Evolutionary conservation across 2,888 invertebrate species (phyloP).

Genomic region (Kuschelorhynchus macadamiae): DNA sequence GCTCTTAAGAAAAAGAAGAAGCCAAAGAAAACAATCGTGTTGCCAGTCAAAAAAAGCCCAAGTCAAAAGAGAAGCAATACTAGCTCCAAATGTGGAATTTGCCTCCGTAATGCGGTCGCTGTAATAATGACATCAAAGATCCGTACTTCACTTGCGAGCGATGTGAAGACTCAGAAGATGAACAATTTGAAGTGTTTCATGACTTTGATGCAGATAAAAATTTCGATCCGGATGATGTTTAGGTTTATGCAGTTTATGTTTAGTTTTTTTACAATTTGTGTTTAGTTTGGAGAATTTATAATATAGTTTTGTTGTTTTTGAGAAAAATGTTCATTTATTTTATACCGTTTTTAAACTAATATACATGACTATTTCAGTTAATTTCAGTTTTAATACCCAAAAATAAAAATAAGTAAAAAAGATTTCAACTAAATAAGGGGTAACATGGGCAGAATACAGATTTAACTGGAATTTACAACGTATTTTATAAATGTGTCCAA

Average conservation of each 20-base stretch:
- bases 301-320: constrained; percentile 3
- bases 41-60: constrained; percentile 9
- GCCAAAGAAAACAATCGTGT: constrained; percentile 6
- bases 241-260: constrained; percentile 5
- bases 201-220: constrained; percentile 29
- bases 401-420: neutral
- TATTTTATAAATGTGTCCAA: neutral
- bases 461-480: neutral
- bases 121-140: constrained; percentile 19
- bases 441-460: neutral
- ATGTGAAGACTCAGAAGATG: constrained; percentile 25
- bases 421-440: neutral
- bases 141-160: constrained; percentile 18
- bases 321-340: constrained; percentile 8
- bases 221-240: constrained; percentile 32
- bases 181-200: constrained; percentile 22
- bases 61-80: constrained; percentile 8
- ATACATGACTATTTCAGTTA: neutral
- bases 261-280: neutral
- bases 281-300: constrained; percentile 1
- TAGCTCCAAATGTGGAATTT: constrained; percentile 11
- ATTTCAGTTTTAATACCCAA: constrained; percentile 1
- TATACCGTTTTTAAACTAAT: constrained; percentile 1
- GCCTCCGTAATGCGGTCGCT: neutral
- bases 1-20: constrained; percentile 15